Percentiles rank a stretch among this genome's conserved stretches.
Evolutionary conservation across 1,140 invertebrate species (phyloP).

Genomic region (Anagrus nilaparvatae): DNA sequence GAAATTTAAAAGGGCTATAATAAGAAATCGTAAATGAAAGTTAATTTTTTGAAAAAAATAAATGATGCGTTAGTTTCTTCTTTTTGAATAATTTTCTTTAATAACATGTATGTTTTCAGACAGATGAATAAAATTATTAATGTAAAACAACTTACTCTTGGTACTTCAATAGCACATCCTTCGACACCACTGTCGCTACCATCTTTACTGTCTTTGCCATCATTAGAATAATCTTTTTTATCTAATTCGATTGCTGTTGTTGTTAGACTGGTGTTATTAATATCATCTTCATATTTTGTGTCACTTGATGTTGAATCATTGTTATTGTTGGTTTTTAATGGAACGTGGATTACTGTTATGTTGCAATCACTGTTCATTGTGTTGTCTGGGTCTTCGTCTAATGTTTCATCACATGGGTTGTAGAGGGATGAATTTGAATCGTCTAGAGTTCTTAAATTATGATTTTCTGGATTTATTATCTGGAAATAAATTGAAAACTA

Average conservation of each 20-base stretch:
- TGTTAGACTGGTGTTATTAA: too few species aligned
- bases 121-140: too few species aligned
- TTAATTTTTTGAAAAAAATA: too few species aligned
- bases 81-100: too few species aligned
- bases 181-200: constrained; percentile 73
- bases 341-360: constrained; percentile 35
- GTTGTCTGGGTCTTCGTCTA: too few species aligned
- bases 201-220: constrained; percentile 43
- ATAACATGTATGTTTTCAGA: too few species aligned
- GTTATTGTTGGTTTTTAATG: background rate
- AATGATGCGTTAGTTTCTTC: too few species aligned
- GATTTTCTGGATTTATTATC: background rate
- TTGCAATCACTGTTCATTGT: constrained; percentile 35
- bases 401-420: too few species aligned
- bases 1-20: too few species aligned
- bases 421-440: too few species aligned
- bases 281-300: constrained; percentile 1
- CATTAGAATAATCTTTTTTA: constrained; percentile 24
- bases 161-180: constrained; percentile 44
- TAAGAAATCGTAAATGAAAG: too few species aligned
- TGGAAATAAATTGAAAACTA: background rate
- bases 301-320: background rate
- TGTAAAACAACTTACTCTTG: constrained; percentile 25
- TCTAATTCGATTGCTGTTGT: constrained; percentile 10
- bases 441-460: background rate